Evolutionary conservation across 1,140 invertebrate species (phyloP).

Genomic region (Oncopodura yosiiana): DNA sequence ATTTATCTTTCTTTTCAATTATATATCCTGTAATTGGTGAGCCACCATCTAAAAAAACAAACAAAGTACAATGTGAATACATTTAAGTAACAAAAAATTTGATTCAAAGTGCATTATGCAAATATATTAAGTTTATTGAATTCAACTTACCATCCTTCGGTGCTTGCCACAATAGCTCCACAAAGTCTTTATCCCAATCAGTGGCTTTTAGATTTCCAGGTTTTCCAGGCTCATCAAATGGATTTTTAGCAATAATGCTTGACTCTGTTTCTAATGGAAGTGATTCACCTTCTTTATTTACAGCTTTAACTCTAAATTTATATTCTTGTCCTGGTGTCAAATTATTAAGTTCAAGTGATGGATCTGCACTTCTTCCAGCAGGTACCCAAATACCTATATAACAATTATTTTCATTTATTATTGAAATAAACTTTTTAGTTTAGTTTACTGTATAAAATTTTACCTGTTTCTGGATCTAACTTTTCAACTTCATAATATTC

Average conservation of each 20-base stretch:
- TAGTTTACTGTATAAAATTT: no score
- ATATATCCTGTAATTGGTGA: slow-evolving; percentile 77
- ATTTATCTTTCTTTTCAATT: slow-evolving; percentile 88
- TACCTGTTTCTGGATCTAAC: slow-evolving; percentile 71
- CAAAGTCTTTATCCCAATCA: slow-evolving; percentile 93
- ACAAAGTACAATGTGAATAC: no score
- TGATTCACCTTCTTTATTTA: slow-evolving; percentile 93
- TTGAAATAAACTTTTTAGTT: neutral
- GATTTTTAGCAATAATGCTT: slow-evolving; percentile 89
- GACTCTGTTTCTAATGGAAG: slow-evolving; percentile 79
- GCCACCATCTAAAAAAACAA: slow-evolving; percentile 55
- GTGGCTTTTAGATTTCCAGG: slow-evolving; percentile 80
- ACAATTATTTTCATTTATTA: neutral
- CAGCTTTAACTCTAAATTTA: slow-evolving; percentile 87
- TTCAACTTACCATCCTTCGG: no score
- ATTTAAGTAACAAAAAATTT: no score
- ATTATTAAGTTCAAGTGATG: slow-evolving; percentile 72
- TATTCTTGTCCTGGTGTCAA: slow-evolving; percentile 84
- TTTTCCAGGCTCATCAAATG: slow-evolving; percentile 62
- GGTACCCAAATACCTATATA: slow-evolving; percentile 89
- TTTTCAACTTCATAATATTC: slow-evolving; percentile 92
- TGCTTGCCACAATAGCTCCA: slow-evolving; percentile 67
- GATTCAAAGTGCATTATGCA: no score
- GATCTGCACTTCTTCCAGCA: slow-evolving; percentile 69
- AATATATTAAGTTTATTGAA: no score